Evolutionary conservation across 2,113 vertebrate species (phyloP).

Genomic region (Nibea coibor): DNA sequence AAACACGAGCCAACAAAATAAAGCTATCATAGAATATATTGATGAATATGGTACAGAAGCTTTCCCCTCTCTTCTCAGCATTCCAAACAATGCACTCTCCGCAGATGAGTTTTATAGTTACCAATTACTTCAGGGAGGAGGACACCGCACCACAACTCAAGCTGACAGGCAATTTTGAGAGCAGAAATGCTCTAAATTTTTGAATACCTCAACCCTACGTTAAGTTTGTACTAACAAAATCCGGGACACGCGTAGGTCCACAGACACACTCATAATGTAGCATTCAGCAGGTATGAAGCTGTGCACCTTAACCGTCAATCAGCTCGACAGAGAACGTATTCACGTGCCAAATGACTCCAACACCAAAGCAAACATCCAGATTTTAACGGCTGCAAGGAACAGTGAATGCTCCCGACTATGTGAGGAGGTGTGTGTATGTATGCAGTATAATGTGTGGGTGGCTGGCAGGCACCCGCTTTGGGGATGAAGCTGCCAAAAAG

Average conservation of each 20-base stretch:
- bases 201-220: conserved; percentile 37
- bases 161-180: conserved; percentile 62
- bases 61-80: conserved; percentile 5
- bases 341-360: conserved; percentile 26
- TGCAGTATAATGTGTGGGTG: conserved; percentile 33
- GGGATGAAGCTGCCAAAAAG: conserved; percentile 54
- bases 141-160: conserved; percentile 57
- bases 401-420: conserved; percentile 51
- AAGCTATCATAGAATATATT: conserved; percentile 4
- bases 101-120: conserved; percentile 64
- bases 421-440: conserved; percentile 14
- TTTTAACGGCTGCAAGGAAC: conserved; percentile 14
- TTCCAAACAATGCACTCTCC: conserved; percentile 43
- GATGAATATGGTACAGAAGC: conserved; percentile 40
- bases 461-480: conserved; percentile 38
- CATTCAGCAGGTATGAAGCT: conserved; percentile 25
- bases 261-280: conserved; percentile 8
- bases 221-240: conserved; percentile 36
- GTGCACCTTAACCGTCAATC: conserved; percentile 29
- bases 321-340: conserved; percentile 38
- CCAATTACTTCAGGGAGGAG: conserved; percentile 62
- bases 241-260: background rate
- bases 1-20: conserved; percentile 13
- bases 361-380: conserved; percentile 43
- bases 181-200: conserved; percentile 46